phyloP scores from a whole-genome alignment of 2,888 invertebrate species.

The Altica lythri region DNA sequence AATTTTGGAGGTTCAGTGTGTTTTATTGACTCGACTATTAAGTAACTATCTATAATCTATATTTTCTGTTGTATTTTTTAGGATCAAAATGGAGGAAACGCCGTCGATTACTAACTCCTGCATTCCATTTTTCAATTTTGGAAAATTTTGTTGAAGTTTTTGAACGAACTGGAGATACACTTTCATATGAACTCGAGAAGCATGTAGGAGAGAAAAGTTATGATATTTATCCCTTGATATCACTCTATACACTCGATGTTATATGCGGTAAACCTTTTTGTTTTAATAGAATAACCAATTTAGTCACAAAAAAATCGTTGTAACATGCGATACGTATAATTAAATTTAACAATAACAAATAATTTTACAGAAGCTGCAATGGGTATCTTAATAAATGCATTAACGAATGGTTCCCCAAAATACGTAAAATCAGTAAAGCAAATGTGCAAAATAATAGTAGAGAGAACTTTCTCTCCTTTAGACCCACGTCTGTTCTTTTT shows the following conservation, averaged over 20 bases:
- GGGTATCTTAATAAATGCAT: constrained; percentile 76
- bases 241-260: constrained; percentile 65
- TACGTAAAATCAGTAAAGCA: constrained; percentile 74
- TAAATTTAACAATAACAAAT: no score
- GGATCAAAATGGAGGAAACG: constrained; percentile 67
- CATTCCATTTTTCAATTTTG: constrained; percentile 79
- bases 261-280: constrained; percentile 61
- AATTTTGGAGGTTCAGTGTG: no score
- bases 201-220: constrained; percentile 56
- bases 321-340: no score
- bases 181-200: constrained; percentile 61
- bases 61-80: no score
- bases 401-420: constrained; percentile 67
- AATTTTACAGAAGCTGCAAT: constrained; percentile 77
- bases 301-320: no score
- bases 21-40: no score
- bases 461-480: constrained; percentile 54
- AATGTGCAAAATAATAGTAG: constrained; percentile 44
- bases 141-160: constrained; percentile 74
- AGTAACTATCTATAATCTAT: no score
- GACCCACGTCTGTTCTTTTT: constrained; percentile 59
- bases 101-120: constrained; percentile 74
- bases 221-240: constrained; percentile 67
- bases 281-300: no score
- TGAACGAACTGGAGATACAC: constrained; percentile 64